These are phyloP conservation scores for Acanthosepion lycidas DNA, from an alignment of 2,888 invertebrate species.

Conservation along the genomic window DNA sequence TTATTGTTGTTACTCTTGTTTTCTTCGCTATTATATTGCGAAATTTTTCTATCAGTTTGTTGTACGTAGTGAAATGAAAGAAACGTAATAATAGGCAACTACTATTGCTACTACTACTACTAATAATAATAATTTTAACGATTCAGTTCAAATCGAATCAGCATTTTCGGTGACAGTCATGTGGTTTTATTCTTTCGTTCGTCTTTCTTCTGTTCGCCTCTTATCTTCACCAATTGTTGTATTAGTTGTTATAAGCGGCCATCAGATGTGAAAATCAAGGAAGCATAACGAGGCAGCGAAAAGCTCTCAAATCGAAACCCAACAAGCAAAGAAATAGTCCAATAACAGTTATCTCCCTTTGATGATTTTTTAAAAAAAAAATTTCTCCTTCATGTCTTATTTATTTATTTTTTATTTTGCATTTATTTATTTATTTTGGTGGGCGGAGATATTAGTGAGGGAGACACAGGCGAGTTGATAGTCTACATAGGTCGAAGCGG, in stretches of 20 bases:
- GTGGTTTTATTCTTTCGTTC: neutral
- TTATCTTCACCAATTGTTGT: neutral
- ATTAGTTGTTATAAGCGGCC: neutral
- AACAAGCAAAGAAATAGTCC: neutral
- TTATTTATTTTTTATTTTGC: neutral
- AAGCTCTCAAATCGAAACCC: neutral
- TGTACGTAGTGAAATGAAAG: too few species aligned
- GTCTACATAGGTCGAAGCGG: neutral
- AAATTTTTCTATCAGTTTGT: too few species aligned
- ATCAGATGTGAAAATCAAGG: neutral
- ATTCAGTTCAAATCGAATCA: too few species aligned
- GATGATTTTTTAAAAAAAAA: neutral
- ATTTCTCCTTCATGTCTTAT: too few species aligned
- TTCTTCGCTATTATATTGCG: too few species aligned
- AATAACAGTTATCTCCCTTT: neutral
- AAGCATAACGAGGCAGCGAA: neutral
- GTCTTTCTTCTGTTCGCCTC: neutral
- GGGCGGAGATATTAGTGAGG: too few species aligned
- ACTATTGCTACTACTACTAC: too few species aligned
- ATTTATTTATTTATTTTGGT: neutral
- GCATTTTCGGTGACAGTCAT: too few species aligned
- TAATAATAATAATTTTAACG: too few species aligned
- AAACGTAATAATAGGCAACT: too few species aligned
- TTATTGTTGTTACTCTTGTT: too few species aligned
- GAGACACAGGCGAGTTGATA: neutral